Percentiles rank a stretch among this genome's conserved stretches.
Evolutionary conservation across 2,113 vertebrate genomes (phyloP).

Genomic region (Eira barbara): DNA sequence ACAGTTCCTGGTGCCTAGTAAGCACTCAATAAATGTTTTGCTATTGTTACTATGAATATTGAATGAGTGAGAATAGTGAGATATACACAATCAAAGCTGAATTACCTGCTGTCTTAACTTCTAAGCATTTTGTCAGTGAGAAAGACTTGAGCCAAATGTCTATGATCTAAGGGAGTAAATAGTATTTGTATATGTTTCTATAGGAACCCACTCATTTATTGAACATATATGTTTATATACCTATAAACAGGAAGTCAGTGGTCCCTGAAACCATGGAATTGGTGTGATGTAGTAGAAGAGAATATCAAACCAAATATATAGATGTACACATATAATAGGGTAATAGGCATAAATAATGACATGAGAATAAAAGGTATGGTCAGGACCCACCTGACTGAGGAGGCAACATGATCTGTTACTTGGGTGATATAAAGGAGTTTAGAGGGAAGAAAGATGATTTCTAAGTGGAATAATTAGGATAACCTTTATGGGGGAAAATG

Average conservation of each 20-base stretch:
- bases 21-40: background rate
- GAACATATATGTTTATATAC: background rate
- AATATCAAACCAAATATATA: background rate
- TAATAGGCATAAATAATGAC: background rate
- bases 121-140: background rate
- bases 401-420: background rate
- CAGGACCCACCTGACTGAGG: background rate
- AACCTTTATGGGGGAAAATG: background rate
- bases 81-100: background rate
- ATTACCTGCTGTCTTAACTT: background rate
- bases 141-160: background rate
- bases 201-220: background rate
- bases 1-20: background rate
- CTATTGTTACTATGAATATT: background rate
- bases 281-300: background rate
- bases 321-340: background rate
- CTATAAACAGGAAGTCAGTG: background rate
- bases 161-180: background rate
- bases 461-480: background rate
- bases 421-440: background rate
- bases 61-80: background rate
- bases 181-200: background rate
- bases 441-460: background rate
- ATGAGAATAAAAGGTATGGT: background rate
- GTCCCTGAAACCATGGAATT: background rate